Base-by-base conservation (phyloP, 92 coral and sea anemone genomes). In the Isaurus tuberculatus region DNA sequence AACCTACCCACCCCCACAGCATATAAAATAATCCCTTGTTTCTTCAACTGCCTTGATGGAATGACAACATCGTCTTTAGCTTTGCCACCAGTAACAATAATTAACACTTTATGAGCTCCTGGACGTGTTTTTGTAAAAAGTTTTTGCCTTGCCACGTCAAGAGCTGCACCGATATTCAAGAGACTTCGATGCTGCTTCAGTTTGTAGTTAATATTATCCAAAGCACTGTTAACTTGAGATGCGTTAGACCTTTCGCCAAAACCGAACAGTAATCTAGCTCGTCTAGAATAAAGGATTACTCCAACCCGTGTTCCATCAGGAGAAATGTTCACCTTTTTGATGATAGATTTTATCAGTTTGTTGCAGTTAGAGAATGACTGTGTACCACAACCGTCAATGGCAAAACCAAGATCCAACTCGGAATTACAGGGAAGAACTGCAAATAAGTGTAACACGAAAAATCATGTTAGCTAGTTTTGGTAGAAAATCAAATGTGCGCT, bases 351-450 rank as follows among this genome's bases (percentile, higher is more conserved):
- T 4, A 90, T 89, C 57, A 90, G 72, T 16, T 87, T 65, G 23
- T 74, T 69, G 70, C 92, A 88, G 22, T 72, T 61, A 19, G 78
- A 42, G 55, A 87, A 91, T 4, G 86, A 70, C 37, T 72, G 51
- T 5, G 71, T 72, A 5, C 88, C 92, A 43, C 94, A 91, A 17
- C 92, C 94, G 40, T 88, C 94, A 86, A 91, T 85, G 3, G 89
- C 63, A 74, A 91, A 91, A 4, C 84, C 94, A 19, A 91, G 65
- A 63, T 91, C 94, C 29, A 88, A 31, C 68, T 42, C 81, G 0
- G 86, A 51, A 70, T 55, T 78, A 43, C 92, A 91, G 1, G 70
- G 63, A 17, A 70, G 67, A 70, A 70, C 80, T 61, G 48, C 57
- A 44, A 28, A 32, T 29, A 73, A 22, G n/a, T 61, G 4, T 15